Evolutionary conservation across 2,888 invertebrate species (phyloP), one percentile per base, ranked within the genome.

Genomic region (Drosophila mimica): DNA sequence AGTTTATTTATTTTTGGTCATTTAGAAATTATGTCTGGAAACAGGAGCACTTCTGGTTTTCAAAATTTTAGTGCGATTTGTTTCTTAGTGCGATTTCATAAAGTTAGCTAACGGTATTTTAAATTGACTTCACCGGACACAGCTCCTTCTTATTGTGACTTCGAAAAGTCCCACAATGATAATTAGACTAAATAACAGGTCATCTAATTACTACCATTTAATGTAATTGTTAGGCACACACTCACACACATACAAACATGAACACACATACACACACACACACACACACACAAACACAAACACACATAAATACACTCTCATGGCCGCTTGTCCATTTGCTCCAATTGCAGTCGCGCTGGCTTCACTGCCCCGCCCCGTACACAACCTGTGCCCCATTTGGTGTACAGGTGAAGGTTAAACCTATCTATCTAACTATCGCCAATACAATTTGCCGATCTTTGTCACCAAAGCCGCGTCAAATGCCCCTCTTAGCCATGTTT

Each of bases 161-260:
- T 69, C 43, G 67, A 52, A 38, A 20, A 53, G 63, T 58, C 5
- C 20, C 28, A 51, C 70, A 65, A 81, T 82, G 76, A 83, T 79
- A 69, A 83, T 83, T 82, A 79, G 83, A 83, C 81, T 83, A 82
- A 74, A 70, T 79, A 76, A 76, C 76, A 76, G 76, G 79, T 70
- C 79, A 79, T 74, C 83, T 81, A 81, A 83, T 83, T 82, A 83
- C 79, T 70, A 70, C 64, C 66, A 79, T 74, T 74, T 81, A 81
- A 79, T 73, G 79, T 73, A 76, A 70, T 78, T 66, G 57, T 13
- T 15, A 30, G 49, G 48, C 40, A 56, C 49, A 38, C 60, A 34
- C 48, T 58, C 56, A 64, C 60, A 36, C 58, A 31, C 17, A 43
- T 48, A 36, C 38, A 28, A 0, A 40, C 0, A n/a, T n/a, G 9